A percentile compares a stretch with the other conserved stretches of the same genome.
phyloP scores from a whole-genome alignment of 2,797 vertebrate genomes.

The Notoglanidium macrostoma region DNA sequence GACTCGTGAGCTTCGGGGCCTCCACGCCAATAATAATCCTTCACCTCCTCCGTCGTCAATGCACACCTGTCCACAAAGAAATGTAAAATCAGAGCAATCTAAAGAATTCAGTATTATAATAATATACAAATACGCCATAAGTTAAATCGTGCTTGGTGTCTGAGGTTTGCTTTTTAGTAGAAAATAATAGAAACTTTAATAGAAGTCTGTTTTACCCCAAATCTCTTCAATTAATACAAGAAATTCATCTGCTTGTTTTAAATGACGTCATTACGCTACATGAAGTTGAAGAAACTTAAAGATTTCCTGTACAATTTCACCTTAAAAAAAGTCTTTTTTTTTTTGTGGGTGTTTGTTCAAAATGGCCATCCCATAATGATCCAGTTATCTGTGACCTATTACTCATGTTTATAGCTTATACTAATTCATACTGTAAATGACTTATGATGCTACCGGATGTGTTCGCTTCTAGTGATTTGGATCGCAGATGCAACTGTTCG shows the following conservation, averaged over 20 bases:
- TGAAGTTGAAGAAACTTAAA: not conserved
- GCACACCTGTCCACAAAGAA: slow-evolving; percentile 74
- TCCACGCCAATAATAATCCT: slow-evolving; percentile 78
- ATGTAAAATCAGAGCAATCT: not conserved
- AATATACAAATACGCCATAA: not conserved
- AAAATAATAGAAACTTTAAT: too few species aligned
- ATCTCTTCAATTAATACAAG: not conserved
- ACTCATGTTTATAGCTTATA: not conserved
- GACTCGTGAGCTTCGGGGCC: slow-evolving; percentile 88
- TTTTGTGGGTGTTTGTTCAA: not conserved
- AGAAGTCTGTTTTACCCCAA: not conserved
- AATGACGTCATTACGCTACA: not conserved
- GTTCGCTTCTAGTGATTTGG: not conserved
- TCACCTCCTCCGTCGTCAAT: slow-evolving; percentile 80
- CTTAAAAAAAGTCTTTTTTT: not conserved
- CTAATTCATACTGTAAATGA: not conserved
- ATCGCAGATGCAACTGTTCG: not conserved
- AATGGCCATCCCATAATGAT: not conserved
- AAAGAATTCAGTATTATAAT: too few species aligned
- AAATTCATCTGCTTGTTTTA: not conserved
- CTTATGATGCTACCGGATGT: too few species aligned
- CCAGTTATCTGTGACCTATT: not conserved
- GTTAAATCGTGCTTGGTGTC: not conserved
- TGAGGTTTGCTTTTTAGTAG: not conserved
- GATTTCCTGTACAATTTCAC: not conserved